Base-by-base conservation (phyloP, 2,797 vertebrate genomes). In the Lutjanus campechanus region DNA sequence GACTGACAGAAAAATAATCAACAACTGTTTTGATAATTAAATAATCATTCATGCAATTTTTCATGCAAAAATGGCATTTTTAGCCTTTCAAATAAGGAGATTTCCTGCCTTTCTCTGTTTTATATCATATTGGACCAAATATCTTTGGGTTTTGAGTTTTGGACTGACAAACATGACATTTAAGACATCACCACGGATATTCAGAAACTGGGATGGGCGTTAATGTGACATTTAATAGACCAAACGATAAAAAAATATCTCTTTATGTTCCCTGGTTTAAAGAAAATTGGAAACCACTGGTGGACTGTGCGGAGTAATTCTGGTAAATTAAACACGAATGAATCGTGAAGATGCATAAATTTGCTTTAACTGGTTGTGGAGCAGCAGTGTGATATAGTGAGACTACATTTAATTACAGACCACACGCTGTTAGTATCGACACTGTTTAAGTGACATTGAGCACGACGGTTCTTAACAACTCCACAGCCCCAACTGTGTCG, bases 391-490 rank as follows among this genome's bases (percentile, higher is more conserved):
- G 4, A 19, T 36, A 46, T 0, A 68, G 54, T 29, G 29, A 74
- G n/a, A 46, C 11, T 25, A 51, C 25, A 17, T 74, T 68, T 73
- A 68, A 51, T 58, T 12, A 47, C 51, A 46, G 53, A 12, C 22
- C 44, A 36, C 19, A 58, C 22, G 43, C 19, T 40, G 59, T 59
- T 67, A 70, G 10, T 9, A 75, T 44, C 1, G 20, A 79, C 63
- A 51, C 68, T 15, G 62, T 64, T 77, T 81, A 84, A 85, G 70
- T 72, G 77, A 73, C 77, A 86, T 78, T 73, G 79, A 90, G 50
- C 49, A 49, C 1, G 74, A 56, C 56, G 11, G 82, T 62, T n/a
- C 11, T 61, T 79, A 69, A 77, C 75, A 54, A 77, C 74, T 66
- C 64, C 11, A 67, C 15, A 55, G 75, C 41, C 59, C 17, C 47